A percentile compares a stretch with the other conserved stretches of the same genome.
Conservation (phyloP, 2,888 invertebrate species). For the Tachina grossa region DNA sequence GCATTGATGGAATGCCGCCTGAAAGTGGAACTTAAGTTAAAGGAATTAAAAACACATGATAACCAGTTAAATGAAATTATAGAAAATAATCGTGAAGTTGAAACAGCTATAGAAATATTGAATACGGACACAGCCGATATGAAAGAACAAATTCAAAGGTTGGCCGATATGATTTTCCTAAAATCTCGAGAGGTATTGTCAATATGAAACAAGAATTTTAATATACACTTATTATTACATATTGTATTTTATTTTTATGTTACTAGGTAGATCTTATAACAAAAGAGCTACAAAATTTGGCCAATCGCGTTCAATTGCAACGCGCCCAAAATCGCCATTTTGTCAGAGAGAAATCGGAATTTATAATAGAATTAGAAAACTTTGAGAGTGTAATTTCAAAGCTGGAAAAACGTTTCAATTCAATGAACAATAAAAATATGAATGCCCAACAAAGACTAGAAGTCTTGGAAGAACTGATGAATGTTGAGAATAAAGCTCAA, state of each 20-base stretch:
- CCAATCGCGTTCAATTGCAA: conserved; percentile 78
- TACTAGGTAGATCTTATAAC: conserved; percentile 77
- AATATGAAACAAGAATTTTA: background rate
- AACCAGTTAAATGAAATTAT: conserved; percentile 84
- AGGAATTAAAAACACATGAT: conserved; percentile 83
- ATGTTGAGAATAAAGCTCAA: conserved; percentile 78
- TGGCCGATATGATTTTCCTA: conserved; percentile 79
- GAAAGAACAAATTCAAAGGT: conserved; percentile 79
- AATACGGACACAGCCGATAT: conserved; percentile 81
- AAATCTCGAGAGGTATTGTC: conserved; percentile 82
- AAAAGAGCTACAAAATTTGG: conserved; percentile 79
- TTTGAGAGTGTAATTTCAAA: conserved; percentile 72
- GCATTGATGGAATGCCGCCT: conserved; percentile 76
- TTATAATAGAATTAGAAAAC: conserved; percentile 74
- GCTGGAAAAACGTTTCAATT: conserved; percentile 75
- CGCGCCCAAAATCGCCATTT: conserved; percentile 79
- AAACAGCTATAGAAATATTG: conserved; percentile 81
- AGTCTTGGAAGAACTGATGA: conserved; percentile 81
- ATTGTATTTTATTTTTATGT: background rate
- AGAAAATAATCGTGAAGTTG: conserved; percentile 84
- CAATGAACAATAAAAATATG: conserved; percentile 77
- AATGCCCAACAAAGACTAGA: conserved; percentile 80
- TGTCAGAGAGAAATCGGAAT: conserved; percentile 73
- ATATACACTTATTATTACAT: background rate
- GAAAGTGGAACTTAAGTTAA: conserved; percentile 79